phyloP scores from a whole-genome alignment of 2,888 invertebrate genomes.

The Endomychus coccineus region DNA sequence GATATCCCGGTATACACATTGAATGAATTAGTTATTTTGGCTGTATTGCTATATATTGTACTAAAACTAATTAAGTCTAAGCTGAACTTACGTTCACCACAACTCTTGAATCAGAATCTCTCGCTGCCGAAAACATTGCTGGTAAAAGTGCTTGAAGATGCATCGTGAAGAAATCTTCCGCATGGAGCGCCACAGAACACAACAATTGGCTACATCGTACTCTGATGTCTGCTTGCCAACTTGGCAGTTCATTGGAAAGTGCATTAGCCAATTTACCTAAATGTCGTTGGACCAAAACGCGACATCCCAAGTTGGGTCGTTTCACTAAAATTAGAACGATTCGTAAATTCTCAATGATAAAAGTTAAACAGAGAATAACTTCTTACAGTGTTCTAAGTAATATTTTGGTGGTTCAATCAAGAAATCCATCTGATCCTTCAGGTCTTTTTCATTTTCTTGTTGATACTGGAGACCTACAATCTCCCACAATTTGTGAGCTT shows the following conservation, averaged over 20 bases:
- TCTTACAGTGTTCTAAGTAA: constrained; percentile 60
- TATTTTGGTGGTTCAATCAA: constrained; percentile 57
- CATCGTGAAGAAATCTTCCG: constrained; percentile 66
- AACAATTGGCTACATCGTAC: constrained; percentile 69
- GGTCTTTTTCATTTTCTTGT: constrained; percentile 79
- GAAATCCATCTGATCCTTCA: constrained; percentile 78
- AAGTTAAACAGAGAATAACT: background rate
- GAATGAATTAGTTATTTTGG: too few relatives aligned
- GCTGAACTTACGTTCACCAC: constrained; percentile 47
- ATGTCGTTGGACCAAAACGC: constrained; percentile 67
- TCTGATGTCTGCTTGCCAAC: constrained; percentile 66
- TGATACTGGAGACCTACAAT: constrained; percentile 70
- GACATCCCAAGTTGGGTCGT: constrained; percentile 84
- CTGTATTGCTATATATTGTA: too few relatives aligned
- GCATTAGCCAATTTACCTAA: constrained; percentile 67
- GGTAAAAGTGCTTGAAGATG: constrained; percentile 53
- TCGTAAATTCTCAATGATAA: background rate
- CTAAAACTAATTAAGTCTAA: too few relatives aligned
- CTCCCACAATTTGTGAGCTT: constrained; percentile 60
- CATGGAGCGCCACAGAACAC: constrained; percentile 62
- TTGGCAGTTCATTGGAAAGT: constrained; percentile 59
- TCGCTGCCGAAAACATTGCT: constrained; percentile 49
- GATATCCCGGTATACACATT: too few relatives aligned
- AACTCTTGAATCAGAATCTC: constrained; percentile 59
- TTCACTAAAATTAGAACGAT: constrained; percentile 44